Evolutionary conservation across 2,888 invertebrate genomes (phyloP).

Genomic region (Eretmocerus hayati): DNA sequence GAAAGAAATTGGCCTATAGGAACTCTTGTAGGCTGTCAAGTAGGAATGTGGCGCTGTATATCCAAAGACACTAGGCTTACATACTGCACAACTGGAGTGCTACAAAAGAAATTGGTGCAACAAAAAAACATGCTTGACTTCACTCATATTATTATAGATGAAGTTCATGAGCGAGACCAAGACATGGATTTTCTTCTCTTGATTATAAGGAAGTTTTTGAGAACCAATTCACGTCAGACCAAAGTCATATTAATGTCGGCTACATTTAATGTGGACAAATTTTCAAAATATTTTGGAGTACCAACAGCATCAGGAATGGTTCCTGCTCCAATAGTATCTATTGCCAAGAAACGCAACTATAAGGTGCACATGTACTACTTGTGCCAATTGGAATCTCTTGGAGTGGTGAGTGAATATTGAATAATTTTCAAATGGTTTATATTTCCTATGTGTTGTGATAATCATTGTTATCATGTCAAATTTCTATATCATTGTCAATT

Average conservation of each 20-base stretch:
- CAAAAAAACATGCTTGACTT: slow-evolving; percentile 66
- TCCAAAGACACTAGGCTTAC: slow-evolving; percentile 66
- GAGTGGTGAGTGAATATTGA: slow-evolving; percentile 32
- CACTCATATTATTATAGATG: slow-evolving; percentile 87
- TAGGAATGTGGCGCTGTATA: slow-evolving; percentile 60
- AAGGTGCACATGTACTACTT: slow-evolving; percentile 60
- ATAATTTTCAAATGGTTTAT: neutral
- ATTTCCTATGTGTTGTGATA: slow-evolving; percentile 1
- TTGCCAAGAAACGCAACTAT: slow-evolving; percentile 51
- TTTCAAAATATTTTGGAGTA: slow-evolving; percentile 62
- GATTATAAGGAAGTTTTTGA: slow-evolving; percentile 70
- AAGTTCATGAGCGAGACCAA: slow-evolving; percentile 88
- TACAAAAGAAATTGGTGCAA: slow-evolving; percentile 69
- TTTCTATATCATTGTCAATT: slow-evolving; percentile 6
- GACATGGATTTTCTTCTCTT: slow-evolving; percentile 87
- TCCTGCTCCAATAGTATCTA: slow-evolving; percentile 55
- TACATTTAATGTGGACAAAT: slow-evolving; percentile 70
- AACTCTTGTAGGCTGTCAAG: slow-evolving; percentile 82
- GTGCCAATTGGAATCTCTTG: slow-evolving; percentile 42
- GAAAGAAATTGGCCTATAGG: slow-evolving; percentile 81
- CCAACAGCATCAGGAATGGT: slow-evolving; percentile 40
- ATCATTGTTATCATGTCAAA: neutral
- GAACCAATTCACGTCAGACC: slow-evolving; percentile 58
- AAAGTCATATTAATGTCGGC: slow-evolving; percentile 90
- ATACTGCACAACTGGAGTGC: slow-evolving; percentile 84